Evolutionary conservation across 2,888 invertebrate species (phyloP).

Genomic region (Chrysomela aeneicollis): DNA sequence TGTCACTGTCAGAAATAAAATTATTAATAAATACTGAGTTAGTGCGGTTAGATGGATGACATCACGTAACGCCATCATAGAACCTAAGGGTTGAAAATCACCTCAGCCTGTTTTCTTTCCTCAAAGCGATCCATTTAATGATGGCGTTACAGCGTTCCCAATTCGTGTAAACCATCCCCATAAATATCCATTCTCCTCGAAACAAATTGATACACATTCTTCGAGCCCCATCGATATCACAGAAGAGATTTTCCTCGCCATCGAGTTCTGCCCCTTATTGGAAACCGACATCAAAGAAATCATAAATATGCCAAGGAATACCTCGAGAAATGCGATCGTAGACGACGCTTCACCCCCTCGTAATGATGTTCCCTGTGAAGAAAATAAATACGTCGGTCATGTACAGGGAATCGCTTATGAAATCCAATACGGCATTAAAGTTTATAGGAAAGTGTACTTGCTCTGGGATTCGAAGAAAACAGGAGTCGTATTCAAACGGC

Average conservation of each 20-base stretch:
- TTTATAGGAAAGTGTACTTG: slow-evolving; percentile 47
- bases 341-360: background rate
- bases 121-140: too few species aligned
- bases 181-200: background rate
- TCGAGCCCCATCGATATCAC: background rate
- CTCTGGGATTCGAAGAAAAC: slow-evolving; percentile 52
- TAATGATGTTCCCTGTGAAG: slow-evolving; percentile 12
- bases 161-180: background rate
- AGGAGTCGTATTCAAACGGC: slow-evolving; percentile 54
- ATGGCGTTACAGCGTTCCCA: too few species aligned
- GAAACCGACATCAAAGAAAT: background rate
- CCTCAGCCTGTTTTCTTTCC: too few species aligned
- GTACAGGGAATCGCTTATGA: slow-evolving; percentile 29
- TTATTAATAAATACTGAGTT: too few species aligned
- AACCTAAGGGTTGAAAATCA: too few species aligned
- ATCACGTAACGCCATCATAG: too few species aligned
- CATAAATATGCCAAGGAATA: slow-evolving; percentile 4
- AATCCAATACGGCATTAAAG: slow-evolving; percentile 51
- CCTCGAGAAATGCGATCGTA: slow-evolving; percentile 8
- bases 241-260: background rate
- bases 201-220: background rate
- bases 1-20: too few species aligned
- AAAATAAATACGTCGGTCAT: slow-evolving; percentile 2
- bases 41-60: too few species aligned
- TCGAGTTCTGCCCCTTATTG: background rate